Percentiles rank a stretch among this genome's conserved stretches.
phyloP scores from a whole-genome alignment of 2,888 invertebrate species.

The Oscheius sp. region DNA sequence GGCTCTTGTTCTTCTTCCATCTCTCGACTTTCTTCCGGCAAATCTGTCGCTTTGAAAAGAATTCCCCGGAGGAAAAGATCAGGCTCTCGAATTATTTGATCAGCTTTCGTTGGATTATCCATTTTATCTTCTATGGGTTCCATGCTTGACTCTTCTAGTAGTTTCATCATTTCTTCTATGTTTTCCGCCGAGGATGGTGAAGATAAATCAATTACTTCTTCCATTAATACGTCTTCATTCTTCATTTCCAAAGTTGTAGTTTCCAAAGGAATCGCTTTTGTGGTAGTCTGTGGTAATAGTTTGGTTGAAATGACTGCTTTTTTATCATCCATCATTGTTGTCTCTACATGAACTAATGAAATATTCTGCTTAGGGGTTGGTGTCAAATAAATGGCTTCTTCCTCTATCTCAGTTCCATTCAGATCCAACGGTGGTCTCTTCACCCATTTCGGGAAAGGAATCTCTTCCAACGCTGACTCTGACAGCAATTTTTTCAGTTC shows the following conservation, averaged over 20 bases:
- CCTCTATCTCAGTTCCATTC: not conserved
- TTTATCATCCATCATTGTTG: not conserved
- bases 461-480: not conserved
- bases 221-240: not conserved
- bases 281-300: not conserved
- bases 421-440: not conserved
- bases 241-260: not conserved
- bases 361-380: not conserved
- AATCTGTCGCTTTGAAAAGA: not conserved
- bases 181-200: not conserved
- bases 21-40: not conserved
- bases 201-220: too few relatives aligned
- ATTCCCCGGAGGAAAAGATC: conserved; percentile 11
- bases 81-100: conserved; percentile 1
- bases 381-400: not conserved
- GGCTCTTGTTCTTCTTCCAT: not conserved
- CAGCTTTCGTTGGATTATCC: not conserved
- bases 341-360: not conserved
- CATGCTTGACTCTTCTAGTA: not conserved
- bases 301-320: not conserved
- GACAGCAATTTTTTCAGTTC: not conserved
- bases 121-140: not conserved
- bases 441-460: conserved; percentile 1
- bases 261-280: not conserved
- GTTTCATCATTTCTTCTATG: not conserved